Evolutionary conservation across 1,140 invertebrate species (phyloP), one percentile per base, ranked within the genome.

Genomic region (Condylostylus longicornis): DNA sequence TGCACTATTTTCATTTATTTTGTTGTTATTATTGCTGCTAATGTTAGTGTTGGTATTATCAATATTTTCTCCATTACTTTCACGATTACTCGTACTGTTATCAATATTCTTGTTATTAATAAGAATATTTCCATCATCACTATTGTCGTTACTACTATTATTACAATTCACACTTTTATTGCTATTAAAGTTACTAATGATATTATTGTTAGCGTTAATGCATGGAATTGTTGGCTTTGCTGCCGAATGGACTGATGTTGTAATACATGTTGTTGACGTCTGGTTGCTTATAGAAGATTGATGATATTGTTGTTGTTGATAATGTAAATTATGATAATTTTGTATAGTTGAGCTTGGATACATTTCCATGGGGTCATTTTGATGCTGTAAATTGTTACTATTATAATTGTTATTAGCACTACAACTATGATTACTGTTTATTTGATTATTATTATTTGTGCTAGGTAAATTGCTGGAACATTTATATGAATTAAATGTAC

Each of bases 401-500:
- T 3, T 36, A 18, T 22, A 13, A 20, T 36, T 19, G 36, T 37
- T 10, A 18, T 38, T 32, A 8, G 7, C 14, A 8, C n/a, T 32
- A 9, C 30, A 17, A 10, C 23, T 8, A 15, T 8, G 8, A 13
- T 6, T 17, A 13, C 5, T 37, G 23, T 19, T 37, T 21, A 5
- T n/a, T 15, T 19, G 27, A n/a, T 12, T 9, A 9, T 19, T 28
- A 37, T 29, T 33, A 37, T 43, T 48, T 45, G 38, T 44, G 32
- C 43, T 44, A 42, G 47, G 54, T 57, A 33, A 34, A 65, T 67
- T 36, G 60, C 61, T 18, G 33, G 61, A 19, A 53, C 55, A 43
- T 58, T 40, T 42, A 19, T 42, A 42, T 12, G 43, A 48, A 46
- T 54, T 54, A 40, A 58, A 58, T 38, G 58, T 48, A 36, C 56